Base-by-base conservation (phyloP, 2,888 invertebrate species). In the Drosophila mayaguana region DNA sequence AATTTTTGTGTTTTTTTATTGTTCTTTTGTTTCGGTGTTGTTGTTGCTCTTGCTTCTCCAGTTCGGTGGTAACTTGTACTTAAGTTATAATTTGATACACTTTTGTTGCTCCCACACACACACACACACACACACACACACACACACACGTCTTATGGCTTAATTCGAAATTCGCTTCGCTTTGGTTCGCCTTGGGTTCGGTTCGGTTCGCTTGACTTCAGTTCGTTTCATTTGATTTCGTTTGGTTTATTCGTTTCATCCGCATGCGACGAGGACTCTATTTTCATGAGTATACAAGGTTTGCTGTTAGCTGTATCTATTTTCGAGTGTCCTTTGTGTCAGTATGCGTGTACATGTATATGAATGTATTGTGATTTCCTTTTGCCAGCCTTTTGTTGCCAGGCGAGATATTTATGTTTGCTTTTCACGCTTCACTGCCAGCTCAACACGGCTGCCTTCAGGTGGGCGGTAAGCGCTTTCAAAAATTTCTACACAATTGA, bases 401-500 rank as follows among this genome's bases (percentile, higher is more conserved):
- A 75, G 65, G 69, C 72, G 48, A 75, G 68, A 54, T 80, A 85
- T 88, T 88, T 87, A 87, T 87, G 83, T 83, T 87, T 83, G 88
- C 88, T 77, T 82, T 86, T 86, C 88, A 86, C 83, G 84, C 87
- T 84, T 76, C 78, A 67, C 74, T 73, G 63, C 70, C 69, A 72
- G 51, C 65, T 22, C 38, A 63, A 46, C 62, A 43, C 62, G 28
- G 46, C n/a, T 16, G n/a, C 38, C 60, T 63, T 62, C 63, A 64
- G 57, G 56, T 50, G 67, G 57, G 68, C 68, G 25, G 48, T 28
- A 68, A 83, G 71, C 75, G 59, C 46, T 80, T 86, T 72, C 43
- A 68, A 81, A 82, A 81, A 80, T 82, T 83, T 85, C 83, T 81
- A 83, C 83, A 82, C 85, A 85, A 86, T 86, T 86, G 85, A 86